Conservation (phyloP, 2,113 vertebrate species). For the Picathartes gymnocephalus region DNA sequence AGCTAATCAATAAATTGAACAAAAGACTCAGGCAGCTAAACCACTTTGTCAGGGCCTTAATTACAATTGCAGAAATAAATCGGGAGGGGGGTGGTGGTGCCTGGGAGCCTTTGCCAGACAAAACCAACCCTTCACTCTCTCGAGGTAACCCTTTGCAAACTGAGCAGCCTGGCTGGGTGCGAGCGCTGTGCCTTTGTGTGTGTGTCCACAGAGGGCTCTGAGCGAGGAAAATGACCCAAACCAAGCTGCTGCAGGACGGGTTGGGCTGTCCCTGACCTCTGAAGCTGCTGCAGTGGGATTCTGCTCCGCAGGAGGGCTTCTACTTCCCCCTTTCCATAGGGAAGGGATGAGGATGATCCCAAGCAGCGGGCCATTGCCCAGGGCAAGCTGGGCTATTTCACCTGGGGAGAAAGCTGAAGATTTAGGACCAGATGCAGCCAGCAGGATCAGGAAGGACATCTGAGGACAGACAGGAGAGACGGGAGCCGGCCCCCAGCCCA, state of each 20-base stretch:
- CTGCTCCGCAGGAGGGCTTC: not conserved
- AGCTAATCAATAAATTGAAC: slow-evolving; percentile 78
- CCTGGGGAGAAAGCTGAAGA: not conserved
- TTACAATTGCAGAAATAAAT: slow-evolving; percentile 71
- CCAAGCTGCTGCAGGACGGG: not conserved
- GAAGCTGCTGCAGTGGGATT: not conserved
- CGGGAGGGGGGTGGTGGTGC: not conserved
- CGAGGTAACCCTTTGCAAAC: slow-evolving; percentile 6
- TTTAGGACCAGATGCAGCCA: not conserved
- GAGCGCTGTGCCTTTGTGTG: not conserved
- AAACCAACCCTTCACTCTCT: slow-evolving; percentile 45
- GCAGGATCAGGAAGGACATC: not conserved
- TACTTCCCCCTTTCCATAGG: not conserved
- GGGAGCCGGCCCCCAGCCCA: not conserved
- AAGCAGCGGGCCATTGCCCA: not conserved
- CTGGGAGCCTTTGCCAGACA: slow-evolving; percentile 49
- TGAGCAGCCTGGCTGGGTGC: not conserved
- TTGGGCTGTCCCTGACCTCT: not conserved
- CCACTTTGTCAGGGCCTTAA: slow-evolving; percentile 67
- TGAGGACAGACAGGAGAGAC: not conserved
- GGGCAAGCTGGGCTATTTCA: not conserved
- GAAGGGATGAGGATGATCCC: not conserved
- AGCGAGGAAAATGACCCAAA: not conserved
- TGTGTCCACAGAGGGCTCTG: rapidly evolving
- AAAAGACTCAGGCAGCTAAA: slow-evolving; percentile 62